A percentile compares a stretch with the other conserved stretches of the same genome.
phyloP scores from a whole-genome alignment of 1,140 invertebrate species.

The Teleogryllus occipitalis region DNA sequence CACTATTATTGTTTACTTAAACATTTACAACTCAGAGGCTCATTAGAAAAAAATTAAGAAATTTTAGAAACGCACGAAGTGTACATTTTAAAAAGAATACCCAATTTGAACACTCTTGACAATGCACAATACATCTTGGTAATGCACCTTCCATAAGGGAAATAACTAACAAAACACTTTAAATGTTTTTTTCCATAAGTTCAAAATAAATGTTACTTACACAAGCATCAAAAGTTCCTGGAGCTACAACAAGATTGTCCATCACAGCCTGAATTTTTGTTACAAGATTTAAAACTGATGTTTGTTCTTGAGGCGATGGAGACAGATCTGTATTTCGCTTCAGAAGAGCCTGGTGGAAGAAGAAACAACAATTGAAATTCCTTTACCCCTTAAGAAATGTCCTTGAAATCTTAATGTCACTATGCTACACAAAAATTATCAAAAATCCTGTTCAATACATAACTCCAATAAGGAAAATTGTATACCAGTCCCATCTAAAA shows the following conservation, averaged over 20 bases:
- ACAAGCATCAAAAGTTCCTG: conserved; percentile 89
- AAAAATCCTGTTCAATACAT: neutral
- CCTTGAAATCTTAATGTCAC: neutral
- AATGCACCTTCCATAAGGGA: no score
- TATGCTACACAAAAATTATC: neutral
- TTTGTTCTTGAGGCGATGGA: conserved; percentile 80
- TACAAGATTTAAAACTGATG: conserved; percentile 82
- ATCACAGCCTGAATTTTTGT: conserved; percentile 88
- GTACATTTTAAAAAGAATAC: no score
- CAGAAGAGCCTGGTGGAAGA: conserved; percentile 61
- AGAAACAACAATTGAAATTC: neutral
- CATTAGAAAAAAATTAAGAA: no score
- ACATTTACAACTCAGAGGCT: no score
- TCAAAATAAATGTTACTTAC: conserved; percentile 52
- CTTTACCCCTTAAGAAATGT: neutral
- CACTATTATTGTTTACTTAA: no score
- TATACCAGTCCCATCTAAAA: no score
- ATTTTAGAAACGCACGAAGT: no score
- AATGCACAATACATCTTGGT: no score
- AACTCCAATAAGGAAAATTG: neutral
- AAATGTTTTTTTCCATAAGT: no score
- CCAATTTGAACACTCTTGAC: no score
- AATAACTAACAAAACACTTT: no score
- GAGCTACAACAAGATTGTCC: conserved; percentile 87
- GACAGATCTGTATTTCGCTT: conserved; percentile 87